phyloP scores from a whole-genome alignment of 30 jellyfish, hydroid and myxozoan genomes.

The Haliclystus octoradiatus region DNA sequence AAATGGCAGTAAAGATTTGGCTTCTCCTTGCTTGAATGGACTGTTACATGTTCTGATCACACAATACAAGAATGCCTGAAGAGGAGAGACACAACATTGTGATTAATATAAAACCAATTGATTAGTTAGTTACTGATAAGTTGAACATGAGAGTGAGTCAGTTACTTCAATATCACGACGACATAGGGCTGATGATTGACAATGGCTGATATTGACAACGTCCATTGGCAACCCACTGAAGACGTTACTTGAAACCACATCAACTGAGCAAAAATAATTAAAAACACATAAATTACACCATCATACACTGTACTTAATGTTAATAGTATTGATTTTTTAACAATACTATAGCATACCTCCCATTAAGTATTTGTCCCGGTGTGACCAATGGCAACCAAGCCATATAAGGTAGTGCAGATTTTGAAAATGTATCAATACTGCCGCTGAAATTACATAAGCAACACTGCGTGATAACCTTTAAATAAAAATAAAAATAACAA shows the following conservation, averaged over 20 bases:
- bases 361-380: slow-evolving; percentile 25
- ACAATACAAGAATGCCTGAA: too few species aligned
- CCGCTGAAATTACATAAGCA: neutral
- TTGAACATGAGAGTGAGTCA: too few species aligned
- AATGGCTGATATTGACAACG: slow-evolving; percentile 41
- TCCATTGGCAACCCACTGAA: slow-evolving; percentile 59
- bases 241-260: slow-evolving; percentile 27
- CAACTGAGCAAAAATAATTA: slow-evolving; percentile 37
- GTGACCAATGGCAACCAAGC: slow-evolving; percentile 44
- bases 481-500: too few species aligned
- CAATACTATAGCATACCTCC: too few species aligned
- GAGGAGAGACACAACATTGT: too few species aligned
- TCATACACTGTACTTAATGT: neutral
- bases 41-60: too few species aligned
- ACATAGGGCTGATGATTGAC: slow-evolving; percentile 60
- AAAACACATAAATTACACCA: neutral
- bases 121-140: too few species aligned
- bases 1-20: too few species aligned
- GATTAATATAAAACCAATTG: too few species aligned
- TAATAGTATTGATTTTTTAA: too few species aligned
- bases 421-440: slow-evolving; percentile 28
- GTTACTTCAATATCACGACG: slow-evolving; percentile 66
- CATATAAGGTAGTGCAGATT: slow-evolving; percentile 26
- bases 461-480: neutral
- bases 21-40: too few species aligned